A percentile compares a stretch with the other conserved stretches of the same genome.
Conservation (phyloP, 2,113 vertebrate genomes). For the Melanocharis versteri region DNA sequence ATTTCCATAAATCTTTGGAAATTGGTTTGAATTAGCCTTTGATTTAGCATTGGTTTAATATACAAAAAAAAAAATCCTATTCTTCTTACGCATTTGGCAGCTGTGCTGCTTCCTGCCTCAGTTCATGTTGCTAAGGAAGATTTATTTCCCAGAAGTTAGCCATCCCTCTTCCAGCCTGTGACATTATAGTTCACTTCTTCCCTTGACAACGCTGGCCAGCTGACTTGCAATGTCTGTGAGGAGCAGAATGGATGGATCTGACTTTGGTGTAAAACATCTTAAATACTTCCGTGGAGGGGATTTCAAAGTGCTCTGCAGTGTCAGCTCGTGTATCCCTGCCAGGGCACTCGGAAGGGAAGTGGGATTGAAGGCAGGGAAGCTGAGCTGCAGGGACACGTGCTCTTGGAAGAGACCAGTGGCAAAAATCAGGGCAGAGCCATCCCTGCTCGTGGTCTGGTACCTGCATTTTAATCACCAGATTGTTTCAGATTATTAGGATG, state of each 20-base stretch:
- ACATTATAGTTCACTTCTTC: slow-evolving; percentile 49
- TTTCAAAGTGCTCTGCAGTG: slow-evolving; percentile 24
- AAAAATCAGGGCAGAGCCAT: neutral
- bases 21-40: slow-evolving; percentile 69
- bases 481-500: neutral
- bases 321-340: neutral
- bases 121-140: slow-evolving; percentile 49
- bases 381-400: neutral
- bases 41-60: slow-evolving; percentile 70
- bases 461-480: neutral
- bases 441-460: neutral
- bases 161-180: slow-evolving; percentile 47
- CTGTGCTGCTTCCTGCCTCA: slow-evolving; percentile 58
- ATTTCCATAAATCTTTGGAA: slow-evolving; percentile 70
- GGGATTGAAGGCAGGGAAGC: neutral
- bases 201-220: neutral
- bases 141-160: slow-evolving; percentile 66
- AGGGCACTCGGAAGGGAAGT: neutral
- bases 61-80: slow-evolving; percentile 48
- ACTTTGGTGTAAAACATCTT: slow-evolving; percentile 32
- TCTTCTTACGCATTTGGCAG: slow-evolving; percentile 59
- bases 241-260: slow-evolving; percentile 41
- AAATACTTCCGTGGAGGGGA: slow-evolving; percentile 11
- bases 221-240: neutral
- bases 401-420: neutral